Evolutionary conservation across 2,113 vertebrate genomes (phyloP).

Genomic region (Callionymus lyra): DNA sequence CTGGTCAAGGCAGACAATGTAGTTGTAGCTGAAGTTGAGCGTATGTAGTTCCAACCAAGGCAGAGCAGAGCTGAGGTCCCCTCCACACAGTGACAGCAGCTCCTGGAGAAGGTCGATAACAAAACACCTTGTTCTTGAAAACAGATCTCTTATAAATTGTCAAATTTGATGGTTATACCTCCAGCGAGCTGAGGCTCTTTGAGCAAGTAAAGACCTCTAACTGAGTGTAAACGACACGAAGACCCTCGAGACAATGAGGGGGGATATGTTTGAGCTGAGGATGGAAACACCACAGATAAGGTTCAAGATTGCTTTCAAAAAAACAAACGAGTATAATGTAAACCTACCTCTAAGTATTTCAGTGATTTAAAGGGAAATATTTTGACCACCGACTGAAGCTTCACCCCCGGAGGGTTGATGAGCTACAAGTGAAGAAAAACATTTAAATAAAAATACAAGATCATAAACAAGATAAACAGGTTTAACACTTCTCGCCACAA

Average conservation of each 20-base stretch:
- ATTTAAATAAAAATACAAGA: background rate
- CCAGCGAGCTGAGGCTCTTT: conserved; percentile 77
- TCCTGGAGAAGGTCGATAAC: conserved; percentile 64
- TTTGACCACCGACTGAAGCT: conserved; percentile 76
- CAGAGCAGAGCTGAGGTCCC: conserved; percentile 88
- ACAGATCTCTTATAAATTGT: background rate
- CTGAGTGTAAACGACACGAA: conserved; percentile 86
- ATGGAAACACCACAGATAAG: background rate
- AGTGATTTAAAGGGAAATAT: conserved; percentile 95
- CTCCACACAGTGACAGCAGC: conserved; percentile 86
- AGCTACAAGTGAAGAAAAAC: conserved; percentile 60
- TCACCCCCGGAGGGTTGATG: conserved; percentile 65
- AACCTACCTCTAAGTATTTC: conserved; percentile 77
- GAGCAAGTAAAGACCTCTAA: conserved; percentile 85
- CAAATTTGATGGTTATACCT: conserved; percentile 59
- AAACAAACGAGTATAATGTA: background rate
- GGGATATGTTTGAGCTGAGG: conserved; percentile 75
- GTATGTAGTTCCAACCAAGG: conserved; percentile 90
- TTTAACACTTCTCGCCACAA: background rate
- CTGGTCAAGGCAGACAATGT: conserved; percentile 76
- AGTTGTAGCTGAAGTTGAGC: conserved; percentile 90
- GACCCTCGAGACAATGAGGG: conserved; percentile 79
- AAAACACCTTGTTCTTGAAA: background rate
- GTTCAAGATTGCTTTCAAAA: background rate
- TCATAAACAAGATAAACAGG: background rate